Conservation (phyloP, 1,140 invertebrate genomes). For the Polyergus mexicanus region DNA sequence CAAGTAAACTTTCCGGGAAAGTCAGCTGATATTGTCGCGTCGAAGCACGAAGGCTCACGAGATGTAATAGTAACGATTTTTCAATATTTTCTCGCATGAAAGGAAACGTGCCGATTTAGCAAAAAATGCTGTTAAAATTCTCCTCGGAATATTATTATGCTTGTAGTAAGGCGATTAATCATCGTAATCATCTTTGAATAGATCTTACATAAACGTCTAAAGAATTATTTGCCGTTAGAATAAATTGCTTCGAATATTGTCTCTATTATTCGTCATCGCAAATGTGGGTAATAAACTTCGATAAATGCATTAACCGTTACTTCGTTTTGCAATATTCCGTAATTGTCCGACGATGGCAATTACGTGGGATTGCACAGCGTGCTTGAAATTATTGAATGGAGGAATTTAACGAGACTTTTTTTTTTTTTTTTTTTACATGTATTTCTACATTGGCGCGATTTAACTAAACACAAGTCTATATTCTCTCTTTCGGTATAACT, state of each 20-base stretch:
- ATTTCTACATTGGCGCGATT: neutral
- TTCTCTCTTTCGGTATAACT: too few species aligned
- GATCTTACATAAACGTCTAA: neutral
- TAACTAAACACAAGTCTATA: neutral
- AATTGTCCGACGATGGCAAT: constrained; percentile 49
- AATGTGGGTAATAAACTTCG: constrained; percentile 53
- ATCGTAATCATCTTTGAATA: neutral
- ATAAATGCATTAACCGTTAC: constrained; percentile 52
- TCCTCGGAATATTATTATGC: neutral
- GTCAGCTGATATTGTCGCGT: constrained; percentile 42
- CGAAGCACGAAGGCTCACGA: neutral
- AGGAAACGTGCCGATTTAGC: too few species aligned
- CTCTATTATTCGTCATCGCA: constrained; percentile 47
- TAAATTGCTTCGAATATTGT: constrained; percentile 47
- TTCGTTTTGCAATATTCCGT: constrained; percentile 46
- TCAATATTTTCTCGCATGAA: neutral
- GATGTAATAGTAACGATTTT: constrained; percentile 39
- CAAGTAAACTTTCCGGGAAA: constrained; percentile 13
- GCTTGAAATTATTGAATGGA: constrained; percentile 45
- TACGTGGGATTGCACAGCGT: constrained; percentile 24
- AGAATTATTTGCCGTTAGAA: constrained; percentile 36
- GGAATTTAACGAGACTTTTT: constrained; percentile 53
- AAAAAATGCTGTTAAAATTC: neutral
- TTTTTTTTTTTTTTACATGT: neutral
- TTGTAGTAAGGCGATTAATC: constrained; percentile 15